Conservation (phyloP, 2,797 vertebrate genomes). For the Percopsis omiscomaycus region DNA sequence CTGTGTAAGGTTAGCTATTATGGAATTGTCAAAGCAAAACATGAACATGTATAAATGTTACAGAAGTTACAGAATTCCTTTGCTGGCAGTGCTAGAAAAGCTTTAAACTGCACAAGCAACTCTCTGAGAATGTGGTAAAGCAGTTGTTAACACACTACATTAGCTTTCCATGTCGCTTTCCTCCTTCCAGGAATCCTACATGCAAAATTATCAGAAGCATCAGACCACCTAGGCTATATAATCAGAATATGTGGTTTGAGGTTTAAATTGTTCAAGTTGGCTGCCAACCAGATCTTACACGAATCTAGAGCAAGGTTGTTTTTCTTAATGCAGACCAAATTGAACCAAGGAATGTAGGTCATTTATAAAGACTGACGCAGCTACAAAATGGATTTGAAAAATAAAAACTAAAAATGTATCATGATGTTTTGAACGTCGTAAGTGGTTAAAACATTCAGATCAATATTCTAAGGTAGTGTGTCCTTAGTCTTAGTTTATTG, state of each 20-base stretch:
- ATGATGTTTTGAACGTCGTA: neutral
- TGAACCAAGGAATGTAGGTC: conserved; percentile 29
- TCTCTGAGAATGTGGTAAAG: conserved; percentile 16
- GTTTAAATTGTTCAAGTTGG: conserved; percentile 72
- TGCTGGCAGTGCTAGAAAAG: neutral
- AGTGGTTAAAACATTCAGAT: neutral
- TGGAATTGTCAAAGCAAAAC: neutral
- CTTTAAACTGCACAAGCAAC: conserved; percentile 25
- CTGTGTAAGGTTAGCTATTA: neutral
- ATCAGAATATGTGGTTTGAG: conserved; percentile 62
- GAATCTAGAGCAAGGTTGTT: conserved; percentile 44
- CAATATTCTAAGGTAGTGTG: too few relatives aligned
- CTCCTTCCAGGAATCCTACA: conserved; percentile 42
- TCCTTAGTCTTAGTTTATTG: neutral
- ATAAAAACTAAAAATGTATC: neutral
- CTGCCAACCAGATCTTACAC: conserved; percentile 55
- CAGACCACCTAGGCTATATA: conserved; percentile 71
- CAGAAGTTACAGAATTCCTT: conserved; percentile 3
- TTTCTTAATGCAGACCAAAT: conserved; percentile 47
- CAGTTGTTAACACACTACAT: conserved; percentile 48
- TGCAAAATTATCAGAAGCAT: conserved; percentile 23
- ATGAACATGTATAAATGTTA: neutral
- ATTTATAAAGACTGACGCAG: conserved; percentile 7
- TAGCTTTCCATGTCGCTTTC: conserved; percentile 58
- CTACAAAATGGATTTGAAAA: conserved; percentile 1